Percentiles rank a stretch among this genome's conserved stretches.
Conservation (phyloP, 2,888 invertebrate genomes). For the Brachynemurus nebulosus region DNA sequence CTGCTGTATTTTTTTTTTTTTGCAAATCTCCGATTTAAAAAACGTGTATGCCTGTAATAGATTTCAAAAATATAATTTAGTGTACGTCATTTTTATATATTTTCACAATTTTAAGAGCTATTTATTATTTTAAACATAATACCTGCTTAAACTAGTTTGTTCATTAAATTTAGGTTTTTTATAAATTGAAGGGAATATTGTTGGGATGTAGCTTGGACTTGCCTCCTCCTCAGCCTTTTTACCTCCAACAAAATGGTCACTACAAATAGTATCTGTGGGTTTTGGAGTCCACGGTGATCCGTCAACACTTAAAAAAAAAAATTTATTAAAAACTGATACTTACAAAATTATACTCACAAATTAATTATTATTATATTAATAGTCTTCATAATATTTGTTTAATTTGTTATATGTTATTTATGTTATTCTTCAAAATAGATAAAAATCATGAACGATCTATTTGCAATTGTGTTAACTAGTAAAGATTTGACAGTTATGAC, state of each 20-base stretch:
- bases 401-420: too few species aligned
- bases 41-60: slow-evolving; percentile 13
- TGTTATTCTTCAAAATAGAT: too few species aligned
- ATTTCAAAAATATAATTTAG: slow-evolving; percentile 14
- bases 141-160: slow-evolving; percentile 7
- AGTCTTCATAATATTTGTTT: too few species aligned
- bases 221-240: slow-evolving; percentile 13
- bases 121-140: slow-evolving; percentile 4
- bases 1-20: slow-evolving; percentile 6
- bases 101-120: background rate
- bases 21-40: slow-evolving; percentile 7
- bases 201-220: slow-evolving; percentile 14
- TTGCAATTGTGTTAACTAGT: too few species aligned
- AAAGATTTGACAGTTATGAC: too few species aligned
- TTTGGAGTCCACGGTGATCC: slow-evolving; percentile 12
- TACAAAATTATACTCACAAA: background rate
- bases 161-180: slow-evolving; percentile 10
- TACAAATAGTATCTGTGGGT: slow-evolving; percentile 9
- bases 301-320: background rate
- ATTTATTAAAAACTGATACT: background rate
- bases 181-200: slow-evolving; percentile 13
- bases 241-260: too few species aligned
- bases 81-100: background rate
- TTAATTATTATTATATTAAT: background rate
- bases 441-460: too few species aligned